A percentile compares a stretch with the other conserved stretches of the same genome.
Evolutionary conservation across 2,113 vertebrate genomes (phyloP).

Genomic region (Aptenodytes forsteri): DNA sequence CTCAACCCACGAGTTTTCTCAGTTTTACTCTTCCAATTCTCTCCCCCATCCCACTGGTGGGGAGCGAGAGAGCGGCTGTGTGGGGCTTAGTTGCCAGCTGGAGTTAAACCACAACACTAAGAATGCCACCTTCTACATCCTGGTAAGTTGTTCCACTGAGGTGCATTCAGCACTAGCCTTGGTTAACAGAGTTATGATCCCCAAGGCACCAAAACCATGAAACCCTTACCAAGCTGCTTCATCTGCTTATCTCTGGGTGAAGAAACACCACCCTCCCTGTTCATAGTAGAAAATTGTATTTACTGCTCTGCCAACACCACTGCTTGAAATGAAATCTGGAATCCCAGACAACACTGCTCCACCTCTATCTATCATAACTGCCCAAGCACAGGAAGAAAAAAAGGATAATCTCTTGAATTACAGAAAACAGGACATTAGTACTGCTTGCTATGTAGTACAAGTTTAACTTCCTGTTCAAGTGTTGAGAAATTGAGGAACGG

Average conservation of each 20-base stretch:
- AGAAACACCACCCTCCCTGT: not conserved
- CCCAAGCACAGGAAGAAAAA: not conserved
- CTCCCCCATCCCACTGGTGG: not conserved
- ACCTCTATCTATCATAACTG: not conserved
- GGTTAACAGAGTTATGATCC: not conserved
- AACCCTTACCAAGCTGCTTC: not conserved
- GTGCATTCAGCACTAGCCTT: not conserved
- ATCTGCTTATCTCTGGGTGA: not conserved
- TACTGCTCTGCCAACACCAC: not conserved
- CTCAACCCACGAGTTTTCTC: too few species aligned
- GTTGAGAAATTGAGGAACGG: not conserved
- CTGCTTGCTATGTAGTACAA: rapidly evolving
- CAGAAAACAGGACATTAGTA: not conserved
- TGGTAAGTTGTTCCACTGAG: rapidly evolving
- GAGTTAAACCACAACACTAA: not conserved
- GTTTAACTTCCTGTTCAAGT: not conserved
- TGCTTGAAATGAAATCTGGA: not conserved
- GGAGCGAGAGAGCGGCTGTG: rapidly evolving
- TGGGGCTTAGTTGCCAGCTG: not conserved
- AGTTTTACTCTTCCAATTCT: not conserved
- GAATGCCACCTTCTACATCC: too few species aligned
- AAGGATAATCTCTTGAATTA: not conserved
- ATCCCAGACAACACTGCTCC: not conserved
- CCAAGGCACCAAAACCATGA: not conserved
- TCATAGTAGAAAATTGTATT: not conserved